A percentile compares a stretch with the other conserved stretches of the same genome.
These are phyloP conservation scores for Ophioninae sp. DNA, from an alignment of 2,888 invertebrate species.

Conservation along the genomic window DNA sequence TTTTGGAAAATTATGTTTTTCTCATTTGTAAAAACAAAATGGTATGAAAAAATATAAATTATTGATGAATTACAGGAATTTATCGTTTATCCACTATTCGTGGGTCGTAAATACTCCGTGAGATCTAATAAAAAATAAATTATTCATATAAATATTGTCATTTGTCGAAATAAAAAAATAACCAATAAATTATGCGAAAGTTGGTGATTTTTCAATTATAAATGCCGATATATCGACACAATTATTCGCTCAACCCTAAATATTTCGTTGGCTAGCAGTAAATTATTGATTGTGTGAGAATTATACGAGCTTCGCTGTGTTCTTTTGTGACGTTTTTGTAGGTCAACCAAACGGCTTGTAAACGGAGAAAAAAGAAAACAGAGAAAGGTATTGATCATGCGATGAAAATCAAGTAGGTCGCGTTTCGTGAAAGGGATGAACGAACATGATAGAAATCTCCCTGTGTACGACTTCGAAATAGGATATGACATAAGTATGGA, in stretches of 20 bases:
- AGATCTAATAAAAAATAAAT: no score
- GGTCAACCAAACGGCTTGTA: constrained; percentile 17
- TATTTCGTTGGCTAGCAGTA: constrained; percentile 6
- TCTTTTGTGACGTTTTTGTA: constrained; percentile 41
- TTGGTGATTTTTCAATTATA: no score
- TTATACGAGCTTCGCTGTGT: constrained; percentile 44
- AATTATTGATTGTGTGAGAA: constrained; percentile 57
- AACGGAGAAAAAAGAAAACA: constrained; percentile 18
- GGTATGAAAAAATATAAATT: no score
- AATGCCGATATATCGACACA: neutral
- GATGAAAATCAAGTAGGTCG: constrained; percentile 50
- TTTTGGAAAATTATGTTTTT: no score
- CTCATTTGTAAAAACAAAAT: no score
- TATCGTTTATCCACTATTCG: no score
- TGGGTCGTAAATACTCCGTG: no score
- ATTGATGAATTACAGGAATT: no score
- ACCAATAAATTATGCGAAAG: no score
- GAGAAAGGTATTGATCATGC: constrained; percentile 43
- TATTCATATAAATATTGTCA: no score
- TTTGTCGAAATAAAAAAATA: no score
- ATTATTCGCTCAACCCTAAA: neutral
- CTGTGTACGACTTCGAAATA: constrained; percentile 9
- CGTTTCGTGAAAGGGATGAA: constrained; percentile 30
- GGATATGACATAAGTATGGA: neutral
- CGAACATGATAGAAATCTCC: constrained; percentile 18